These are phyloP conservation scores for Coracias cyanogaster DNA, from an alignment of 2,797 vertebrate species.

Conservation along the genomic window DNA sequence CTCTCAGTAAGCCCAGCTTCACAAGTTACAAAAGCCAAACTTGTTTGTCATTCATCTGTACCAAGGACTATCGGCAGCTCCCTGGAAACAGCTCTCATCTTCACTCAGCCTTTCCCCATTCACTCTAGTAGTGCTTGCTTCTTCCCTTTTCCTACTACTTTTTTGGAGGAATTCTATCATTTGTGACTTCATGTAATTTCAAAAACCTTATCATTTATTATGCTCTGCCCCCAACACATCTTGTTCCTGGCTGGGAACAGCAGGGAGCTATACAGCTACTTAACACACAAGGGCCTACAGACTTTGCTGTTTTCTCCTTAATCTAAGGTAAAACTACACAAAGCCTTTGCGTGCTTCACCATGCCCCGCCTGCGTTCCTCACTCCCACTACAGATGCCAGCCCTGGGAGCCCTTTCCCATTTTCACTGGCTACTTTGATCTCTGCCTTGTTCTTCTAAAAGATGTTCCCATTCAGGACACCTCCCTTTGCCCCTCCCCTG, in stretches of 20 bases:
- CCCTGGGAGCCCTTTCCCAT: not conserved
- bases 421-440: not conserved
- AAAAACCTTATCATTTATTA: not conserved
- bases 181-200: not conserved
- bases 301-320: not conserved
- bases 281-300: not conserved
- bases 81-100: not conserved
- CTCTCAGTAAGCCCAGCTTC: not conserved
- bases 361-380: not conserved
- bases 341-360: accelerated
- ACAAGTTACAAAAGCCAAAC: not conserved
- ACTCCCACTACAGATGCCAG: not conserved
- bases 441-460: not conserved
- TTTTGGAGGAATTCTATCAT: not conserved
- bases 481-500: not conserved
- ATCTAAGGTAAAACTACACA: not conserved
- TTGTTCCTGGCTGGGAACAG: not conserved
- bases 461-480: not conserved
- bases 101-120: not conserved
- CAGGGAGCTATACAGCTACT: not conserved
- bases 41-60: accelerated
- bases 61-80: not conserved
- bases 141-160: not conserved
- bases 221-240: accelerated
- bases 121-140: not conserved